Evolutionary conservation across 2,797 vertebrate species (phyloP).

Genomic region (Hemibagrus guttatus): DNA sequence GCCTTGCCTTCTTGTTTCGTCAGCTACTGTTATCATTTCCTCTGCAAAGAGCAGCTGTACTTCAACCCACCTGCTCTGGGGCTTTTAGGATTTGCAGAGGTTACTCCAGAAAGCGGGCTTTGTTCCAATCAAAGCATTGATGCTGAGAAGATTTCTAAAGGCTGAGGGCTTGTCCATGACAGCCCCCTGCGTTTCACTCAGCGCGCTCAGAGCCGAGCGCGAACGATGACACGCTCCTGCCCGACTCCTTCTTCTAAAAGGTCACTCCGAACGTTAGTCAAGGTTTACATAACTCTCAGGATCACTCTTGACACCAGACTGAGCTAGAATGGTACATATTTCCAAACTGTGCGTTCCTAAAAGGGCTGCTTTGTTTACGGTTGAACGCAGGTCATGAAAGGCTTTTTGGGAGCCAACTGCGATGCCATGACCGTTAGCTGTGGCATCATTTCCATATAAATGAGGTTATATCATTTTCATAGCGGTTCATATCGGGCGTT

Average conservation of each 20-base stretch:
- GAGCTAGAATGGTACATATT: neutral
- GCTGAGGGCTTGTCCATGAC: slow-evolving; percentile 36
- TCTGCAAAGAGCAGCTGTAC: slow-evolving; percentile 16
- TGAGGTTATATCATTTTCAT: slow-evolving; percentile 14
- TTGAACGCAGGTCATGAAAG: neutral
- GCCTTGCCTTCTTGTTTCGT: slow-evolving; percentile 69
- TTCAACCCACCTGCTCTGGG: slow-evolving; percentile 17
- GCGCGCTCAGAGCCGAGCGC: slow-evolving; percentile 35
- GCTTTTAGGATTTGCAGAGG: slow-evolving; percentile 34
- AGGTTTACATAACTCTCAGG: slow-evolving; percentile 1
- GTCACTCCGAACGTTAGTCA: slow-evolving; percentile 33
- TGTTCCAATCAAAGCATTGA: neutral
- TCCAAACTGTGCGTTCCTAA: neutral
- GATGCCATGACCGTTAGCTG: neutral
- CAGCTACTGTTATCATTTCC: slow-evolving; percentile 58
- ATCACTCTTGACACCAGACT: neutral
- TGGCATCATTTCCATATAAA: slow-evolving; percentile 22
- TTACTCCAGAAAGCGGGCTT: slow-evolving; percentile 17
- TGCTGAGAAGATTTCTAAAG: slow-evolving; percentile 13
- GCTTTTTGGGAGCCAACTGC: neutral
- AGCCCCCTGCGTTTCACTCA: slow-evolving; percentile 60
- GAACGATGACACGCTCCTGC: slow-evolving; percentile 54
- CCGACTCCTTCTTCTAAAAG: slow-evolving; percentile 51
- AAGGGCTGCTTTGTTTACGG: neutral
- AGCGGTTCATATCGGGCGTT: neutral